Evolutionary conservation across 2,888 invertebrate species (phyloP).

Genomic region (Drosophila prostipennis): DNA sequence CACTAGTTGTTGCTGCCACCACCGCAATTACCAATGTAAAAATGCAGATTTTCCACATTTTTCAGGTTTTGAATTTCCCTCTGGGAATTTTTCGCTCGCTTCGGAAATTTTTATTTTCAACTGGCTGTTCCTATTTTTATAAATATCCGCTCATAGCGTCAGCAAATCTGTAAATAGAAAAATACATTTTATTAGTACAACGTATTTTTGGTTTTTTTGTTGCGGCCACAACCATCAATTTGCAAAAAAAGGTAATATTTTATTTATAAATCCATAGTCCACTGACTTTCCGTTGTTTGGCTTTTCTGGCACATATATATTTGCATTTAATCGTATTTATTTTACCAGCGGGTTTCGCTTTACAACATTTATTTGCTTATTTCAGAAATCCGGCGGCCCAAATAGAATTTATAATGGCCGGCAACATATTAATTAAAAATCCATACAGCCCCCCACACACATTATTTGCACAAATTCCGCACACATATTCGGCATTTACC

Average conservation of each 20-base stretch:
- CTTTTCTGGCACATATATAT: conserved; percentile 29
- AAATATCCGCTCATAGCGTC: conserved; percentile 33
- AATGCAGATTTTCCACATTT: conserved; percentile 77
- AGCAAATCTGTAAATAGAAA: conserved; percentile 37
- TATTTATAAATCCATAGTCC: conserved; percentile 17
- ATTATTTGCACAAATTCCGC: conserved; percentile 17
- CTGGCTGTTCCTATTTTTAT: conserved; percentile 12
- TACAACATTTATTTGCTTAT: conserved; percentile 25
- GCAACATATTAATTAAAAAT: conserved; percentile 40
- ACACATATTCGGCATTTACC: background rate
- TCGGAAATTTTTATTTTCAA: background rate
- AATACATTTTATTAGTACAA: conserved; percentile 34
- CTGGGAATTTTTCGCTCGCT: background rate
- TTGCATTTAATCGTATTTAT: conserved; percentile 24
- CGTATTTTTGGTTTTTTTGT: conserved; percentile 1
- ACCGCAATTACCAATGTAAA: conserved; percentile 72
- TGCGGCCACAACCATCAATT: conserved; percentile 15
- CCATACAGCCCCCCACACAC: background rate
- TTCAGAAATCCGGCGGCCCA: conserved; percentile 21
- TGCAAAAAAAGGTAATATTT: conserved; percentile 22
- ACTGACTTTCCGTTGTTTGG: conserved; percentile 31
- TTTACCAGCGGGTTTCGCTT: conserved; percentile 27
- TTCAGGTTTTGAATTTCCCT: conserved; percentile 28
- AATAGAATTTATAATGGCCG: conserved; percentile 32
- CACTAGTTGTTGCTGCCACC: conserved; percentile 43